Conservation (phyloP, 2,113 vertebrate genomes). For the Rhagologus leucostigma region DNA sequence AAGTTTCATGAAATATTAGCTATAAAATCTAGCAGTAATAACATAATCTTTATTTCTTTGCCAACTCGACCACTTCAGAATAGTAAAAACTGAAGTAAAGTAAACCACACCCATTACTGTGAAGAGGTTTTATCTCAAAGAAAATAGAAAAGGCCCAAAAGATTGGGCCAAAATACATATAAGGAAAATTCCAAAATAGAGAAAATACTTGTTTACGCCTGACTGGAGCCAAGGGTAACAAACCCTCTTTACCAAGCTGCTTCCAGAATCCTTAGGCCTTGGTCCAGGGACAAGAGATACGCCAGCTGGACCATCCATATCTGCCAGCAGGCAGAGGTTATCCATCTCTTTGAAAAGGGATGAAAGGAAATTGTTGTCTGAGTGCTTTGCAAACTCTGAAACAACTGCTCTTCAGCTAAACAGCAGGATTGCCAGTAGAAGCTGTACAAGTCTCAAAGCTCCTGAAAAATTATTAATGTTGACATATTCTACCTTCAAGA, state of each 20-base stretch:
- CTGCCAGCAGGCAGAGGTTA: constrained; percentile 2
- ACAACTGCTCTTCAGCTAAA: neutral
- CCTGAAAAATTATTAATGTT: neutral
- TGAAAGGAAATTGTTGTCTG: neutral
- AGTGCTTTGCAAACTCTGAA: neutral
- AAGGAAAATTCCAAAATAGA: neutral
- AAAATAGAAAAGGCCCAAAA: neutral
- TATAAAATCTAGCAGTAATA: constrained; percentile 1
- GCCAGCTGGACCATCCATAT: constrained; percentile 25
- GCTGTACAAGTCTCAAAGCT: neutral
- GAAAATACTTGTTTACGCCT: neutral
- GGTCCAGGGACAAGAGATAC: constrained; percentile 16
- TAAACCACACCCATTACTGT: neutral
- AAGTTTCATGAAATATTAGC: neutral
- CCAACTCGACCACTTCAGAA: neutral
- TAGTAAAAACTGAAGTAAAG: neutral
- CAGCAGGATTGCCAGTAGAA: neutral
- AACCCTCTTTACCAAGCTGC: neutral
- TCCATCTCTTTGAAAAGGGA: neutral
- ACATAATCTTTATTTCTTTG: neutral
- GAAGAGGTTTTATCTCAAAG: neutral
- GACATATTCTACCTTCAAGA: neutral
- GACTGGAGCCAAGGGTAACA: neutral
- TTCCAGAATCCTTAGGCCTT: constrained; percentile 15
- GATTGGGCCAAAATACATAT: neutral